phyloP scores from a whole-genome alignment of 2,888 invertebrate species.

The Podotricha telesiphe region DNA sequence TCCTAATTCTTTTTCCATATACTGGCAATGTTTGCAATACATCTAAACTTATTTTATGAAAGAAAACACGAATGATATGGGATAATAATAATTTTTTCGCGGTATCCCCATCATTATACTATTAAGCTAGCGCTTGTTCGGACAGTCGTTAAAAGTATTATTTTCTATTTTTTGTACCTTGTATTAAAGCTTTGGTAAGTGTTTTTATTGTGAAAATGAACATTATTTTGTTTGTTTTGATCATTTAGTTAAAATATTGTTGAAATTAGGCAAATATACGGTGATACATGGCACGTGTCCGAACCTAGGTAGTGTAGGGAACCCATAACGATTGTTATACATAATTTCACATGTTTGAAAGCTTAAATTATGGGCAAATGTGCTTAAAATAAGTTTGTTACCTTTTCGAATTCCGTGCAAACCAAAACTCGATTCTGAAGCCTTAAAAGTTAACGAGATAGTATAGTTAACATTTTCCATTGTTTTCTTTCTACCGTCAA shows the following conservation, averaged over 20 bases:
- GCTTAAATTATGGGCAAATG: background rate
- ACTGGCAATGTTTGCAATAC: constrained; percentile 50
- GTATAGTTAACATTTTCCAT: constrained; percentile 10
- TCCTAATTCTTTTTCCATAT: constrained; percentile 38
- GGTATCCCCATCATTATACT: constrained; percentile 54
- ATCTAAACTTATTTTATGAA: constrained; percentile 49
- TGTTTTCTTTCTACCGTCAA: constrained; percentile 8
- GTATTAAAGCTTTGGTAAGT: constrained; percentile 44
- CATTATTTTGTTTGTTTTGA: constrained; percentile 32
- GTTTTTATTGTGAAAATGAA: constrained; percentile 33
- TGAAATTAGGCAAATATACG: constrained; percentile 23
- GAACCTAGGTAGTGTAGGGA: constrained; percentile 19
- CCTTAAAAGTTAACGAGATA: constrained; percentile 2
- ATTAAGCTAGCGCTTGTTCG: constrained; percentile 29
- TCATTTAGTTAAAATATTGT: constrained; percentile 26
- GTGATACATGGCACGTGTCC: constrained; percentile 47
- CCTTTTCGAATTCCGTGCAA: background rate
- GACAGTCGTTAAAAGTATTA: constrained; percentile 31
- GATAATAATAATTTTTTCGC: constrained; percentile 55
- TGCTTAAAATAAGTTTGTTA: constrained; percentile 16
- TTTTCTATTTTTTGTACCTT: constrained; percentile 33
- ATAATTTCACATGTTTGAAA: background rate
- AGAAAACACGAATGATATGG: constrained; percentile 50
- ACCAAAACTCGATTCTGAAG: background rate
- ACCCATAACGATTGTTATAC: constrained; percentile 23